These are phyloP conservation scores for Etia nguti DNA, from an alignment of 2,113 vertebrate species.

Conservation along the genomic window DNA sequence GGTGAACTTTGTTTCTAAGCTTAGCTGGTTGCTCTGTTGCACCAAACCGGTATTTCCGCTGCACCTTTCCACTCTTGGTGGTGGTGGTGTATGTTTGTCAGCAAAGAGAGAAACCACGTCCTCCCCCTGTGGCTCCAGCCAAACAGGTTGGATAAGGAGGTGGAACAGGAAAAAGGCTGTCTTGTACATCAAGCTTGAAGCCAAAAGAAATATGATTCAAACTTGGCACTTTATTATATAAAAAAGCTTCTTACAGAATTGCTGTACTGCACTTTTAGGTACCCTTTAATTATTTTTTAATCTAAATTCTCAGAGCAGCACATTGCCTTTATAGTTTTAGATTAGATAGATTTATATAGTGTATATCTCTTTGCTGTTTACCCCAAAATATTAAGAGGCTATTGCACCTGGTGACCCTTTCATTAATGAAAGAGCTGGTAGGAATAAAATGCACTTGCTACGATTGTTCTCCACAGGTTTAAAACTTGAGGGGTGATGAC, in stretches of 20 bases:
- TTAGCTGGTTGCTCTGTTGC: background rate
- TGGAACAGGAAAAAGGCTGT: background rate
- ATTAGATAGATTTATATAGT: background rate
- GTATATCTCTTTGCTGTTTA: background rate
- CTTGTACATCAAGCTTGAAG: background rate
- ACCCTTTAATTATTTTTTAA: background rate
- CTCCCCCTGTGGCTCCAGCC: slow-evolving; percentile 22
- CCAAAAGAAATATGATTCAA: background rate
- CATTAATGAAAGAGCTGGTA: background rate
- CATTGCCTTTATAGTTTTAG: background rate
- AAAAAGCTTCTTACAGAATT: background rate
- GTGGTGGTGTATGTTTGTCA: slow-evolving; percentile 24
- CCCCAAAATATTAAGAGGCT: background rate
- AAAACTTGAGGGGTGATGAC: background rate
- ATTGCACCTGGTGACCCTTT: background rate
- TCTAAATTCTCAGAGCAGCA: background rate
- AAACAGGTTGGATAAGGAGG: slow-evolving; percentile 42
- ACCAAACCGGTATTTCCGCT: background rate
- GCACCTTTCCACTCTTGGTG: background rate
- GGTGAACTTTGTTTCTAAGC: background rate
- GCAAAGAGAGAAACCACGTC: background rate
- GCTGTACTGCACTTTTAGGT: background rate
- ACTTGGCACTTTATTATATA: background rate
- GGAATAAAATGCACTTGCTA: background rate
- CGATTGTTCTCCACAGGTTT: background rate